Percentiles rank a stretch among this genome's conserved stretches.
Conservation (phyloP, 1,140 invertebrate genomes). For the Microplitis demolitor region DNA sequence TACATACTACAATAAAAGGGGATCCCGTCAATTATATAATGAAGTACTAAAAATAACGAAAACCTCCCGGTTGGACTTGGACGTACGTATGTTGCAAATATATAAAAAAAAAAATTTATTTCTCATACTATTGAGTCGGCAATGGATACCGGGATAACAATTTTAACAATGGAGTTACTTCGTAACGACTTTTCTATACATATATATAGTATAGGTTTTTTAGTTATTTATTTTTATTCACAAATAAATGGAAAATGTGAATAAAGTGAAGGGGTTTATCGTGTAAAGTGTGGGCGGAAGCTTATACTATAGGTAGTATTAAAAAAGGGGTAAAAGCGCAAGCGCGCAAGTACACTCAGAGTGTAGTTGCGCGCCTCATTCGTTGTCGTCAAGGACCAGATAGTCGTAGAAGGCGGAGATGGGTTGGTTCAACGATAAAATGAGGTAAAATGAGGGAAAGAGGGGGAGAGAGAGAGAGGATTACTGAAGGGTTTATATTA, state of each 20-base stretch:
- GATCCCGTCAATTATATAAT: too few relatives aligned
- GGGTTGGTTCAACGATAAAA: conserved; percentile 2
- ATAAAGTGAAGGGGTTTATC: neutral
- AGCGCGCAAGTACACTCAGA: neutral
- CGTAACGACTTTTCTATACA: too few relatives aligned
- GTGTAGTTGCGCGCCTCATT: conserved; percentile 22
- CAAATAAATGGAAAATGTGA: neutral
- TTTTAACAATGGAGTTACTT: too few relatives aligned
- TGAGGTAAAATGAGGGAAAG: neutral
- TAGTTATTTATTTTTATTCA: too few relatives aligned
- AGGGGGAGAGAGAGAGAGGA: neutral
- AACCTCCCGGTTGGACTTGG: too few relatives aligned
- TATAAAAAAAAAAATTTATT: too few relatives aligned
- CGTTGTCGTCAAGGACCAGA: conserved; percentile 29
- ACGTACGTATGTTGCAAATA: too few relatives aligned
- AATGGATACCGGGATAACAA: too few relatives aligned
- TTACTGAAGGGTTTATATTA: neutral
- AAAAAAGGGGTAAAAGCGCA: conserved; percentile 4
- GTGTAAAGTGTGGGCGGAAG: conserved; percentile 8
- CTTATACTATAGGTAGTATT: neutral
- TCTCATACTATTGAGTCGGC: too few relatives aligned
- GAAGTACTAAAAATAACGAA: too few relatives aligned
- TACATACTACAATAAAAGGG: too few relatives aligned
- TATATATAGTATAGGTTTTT: too few relatives aligned
- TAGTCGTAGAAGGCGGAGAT: conserved; percentile 25